Conservation (phyloP, 2,113 vertebrate genomes). For the Pomatostomus ruficeps region DNA sequence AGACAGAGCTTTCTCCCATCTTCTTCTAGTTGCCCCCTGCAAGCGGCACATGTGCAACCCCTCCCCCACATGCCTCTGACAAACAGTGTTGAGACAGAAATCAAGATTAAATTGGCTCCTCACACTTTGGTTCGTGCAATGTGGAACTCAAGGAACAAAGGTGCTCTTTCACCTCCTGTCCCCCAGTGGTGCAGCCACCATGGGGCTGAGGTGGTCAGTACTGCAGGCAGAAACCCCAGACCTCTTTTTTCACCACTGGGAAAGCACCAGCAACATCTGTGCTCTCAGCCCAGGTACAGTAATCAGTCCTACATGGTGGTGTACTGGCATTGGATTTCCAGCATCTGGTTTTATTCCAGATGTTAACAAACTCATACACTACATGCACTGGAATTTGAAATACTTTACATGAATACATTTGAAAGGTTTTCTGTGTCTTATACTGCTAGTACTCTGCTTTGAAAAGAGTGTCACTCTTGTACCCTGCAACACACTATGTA, state of each 20-base stretch:
- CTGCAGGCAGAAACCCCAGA: background rate
- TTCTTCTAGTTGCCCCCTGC: no score
- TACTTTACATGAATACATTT: background rate
- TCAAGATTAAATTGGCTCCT: no score
- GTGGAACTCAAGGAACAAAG: background rate
- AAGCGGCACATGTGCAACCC: no score
- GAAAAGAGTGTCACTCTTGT: background rate
- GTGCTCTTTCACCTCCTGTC: background rate
- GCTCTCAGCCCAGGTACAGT: background rate
- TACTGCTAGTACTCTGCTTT: background rate
- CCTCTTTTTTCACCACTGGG: background rate
- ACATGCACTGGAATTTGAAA: background rate
- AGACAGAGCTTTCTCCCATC: no score
- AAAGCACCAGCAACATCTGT: background rate
- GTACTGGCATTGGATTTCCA: background rate
- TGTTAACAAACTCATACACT: background rate
- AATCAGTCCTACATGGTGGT: background rate
- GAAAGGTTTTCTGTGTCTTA: background rate
- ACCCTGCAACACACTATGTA: background rate
- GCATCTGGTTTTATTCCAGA: background rate
- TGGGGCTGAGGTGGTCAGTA: background rate
- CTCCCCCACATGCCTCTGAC: no score
- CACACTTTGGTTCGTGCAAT: background rate
- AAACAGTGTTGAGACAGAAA: no score
- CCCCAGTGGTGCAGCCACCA: background rate